Evolutionary conservation across 1,140 invertebrate species (phyloP).

Genomic region (Rhyacophila brunnea): DNA sequence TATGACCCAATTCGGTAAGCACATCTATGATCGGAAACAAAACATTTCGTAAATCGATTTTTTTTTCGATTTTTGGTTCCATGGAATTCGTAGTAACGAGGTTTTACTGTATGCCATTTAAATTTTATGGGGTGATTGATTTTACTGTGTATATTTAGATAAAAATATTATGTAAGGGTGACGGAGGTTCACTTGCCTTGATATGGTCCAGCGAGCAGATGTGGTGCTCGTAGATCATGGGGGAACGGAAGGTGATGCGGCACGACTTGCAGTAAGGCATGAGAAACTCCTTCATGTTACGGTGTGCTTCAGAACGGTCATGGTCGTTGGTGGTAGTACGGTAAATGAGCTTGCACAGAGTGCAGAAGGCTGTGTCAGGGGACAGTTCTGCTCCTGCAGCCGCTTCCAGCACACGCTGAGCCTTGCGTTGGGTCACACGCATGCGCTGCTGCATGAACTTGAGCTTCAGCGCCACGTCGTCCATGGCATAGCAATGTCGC

Average conservation of each 20-base stretch:
- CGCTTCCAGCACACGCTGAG: conserved; percentile 69
- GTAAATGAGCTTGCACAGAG: conserved; percentile 77
- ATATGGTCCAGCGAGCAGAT: conserved; percentile 76
- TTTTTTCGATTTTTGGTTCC: no score
- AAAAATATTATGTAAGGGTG: neutral
- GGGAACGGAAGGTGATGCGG: conserved; percentile 70
- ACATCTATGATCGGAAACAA: no score
- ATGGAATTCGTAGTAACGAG: no score
- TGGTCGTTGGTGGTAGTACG: conserved; percentile 73
- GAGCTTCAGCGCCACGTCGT: conserved; percentile 66
- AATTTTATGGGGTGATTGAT: no score
- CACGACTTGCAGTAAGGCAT: conserved; percentile 74
- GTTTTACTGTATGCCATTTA: no score
- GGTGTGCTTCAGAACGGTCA: conserved; percentile 71
- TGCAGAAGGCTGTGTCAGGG: conserved; percentile 67
- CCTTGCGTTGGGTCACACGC: conserved; percentile 70
- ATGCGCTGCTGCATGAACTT: conserved; percentile 69
- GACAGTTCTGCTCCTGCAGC: conserved; percentile 64
- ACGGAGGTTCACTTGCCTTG: conserved; percentile 63
- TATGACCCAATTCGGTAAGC: no score
- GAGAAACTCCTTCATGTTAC: conserved; percentile 79
- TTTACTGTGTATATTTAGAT: no score
- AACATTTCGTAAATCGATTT: no score
- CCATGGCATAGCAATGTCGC: conserved; percentile 69
- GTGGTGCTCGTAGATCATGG: conserved; percentile 79